These are phyloP conservation scores for Sesia apiformis DNA, from an alignment of 2,888 invertebrate genomes.

Conservation along the genomic window DNA sequence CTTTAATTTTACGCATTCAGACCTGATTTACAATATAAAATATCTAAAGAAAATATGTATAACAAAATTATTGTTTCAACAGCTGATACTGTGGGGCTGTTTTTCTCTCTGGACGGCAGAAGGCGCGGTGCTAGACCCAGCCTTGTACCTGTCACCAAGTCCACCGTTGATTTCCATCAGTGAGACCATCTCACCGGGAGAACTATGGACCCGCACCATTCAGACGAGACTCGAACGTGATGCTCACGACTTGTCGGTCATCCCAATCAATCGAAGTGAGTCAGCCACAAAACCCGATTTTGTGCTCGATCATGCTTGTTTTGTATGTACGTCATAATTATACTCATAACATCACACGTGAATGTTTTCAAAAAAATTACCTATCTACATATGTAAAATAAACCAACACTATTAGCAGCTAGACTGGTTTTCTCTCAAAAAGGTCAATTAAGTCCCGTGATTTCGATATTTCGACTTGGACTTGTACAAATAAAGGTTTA, in stretches of 20 bases:
- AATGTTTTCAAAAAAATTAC: too few relatives aligned
- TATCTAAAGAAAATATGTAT: not conserved
- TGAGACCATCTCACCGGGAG: constrained; percentile 14
- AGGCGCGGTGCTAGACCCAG: constrained; percentile 44
- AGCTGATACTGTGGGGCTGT: constrained; percentile 9
- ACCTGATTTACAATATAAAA: too few relatives aligned
- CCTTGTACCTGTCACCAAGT: constrained; percentile 48
- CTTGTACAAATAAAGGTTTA: too few relatives aligned
- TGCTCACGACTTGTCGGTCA: not conserved
- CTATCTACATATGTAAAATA: too few relatives aligned
- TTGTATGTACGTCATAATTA: too few relatives aligned
- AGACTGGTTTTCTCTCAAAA: too few relatives aligned
- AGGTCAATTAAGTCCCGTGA: too few relatives aligned
- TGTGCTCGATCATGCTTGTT: too few relatives aligned
- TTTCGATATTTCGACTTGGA: too few relatives aligned
- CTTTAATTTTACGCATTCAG: too few relatives aligned
- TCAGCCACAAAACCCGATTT: not conserved
- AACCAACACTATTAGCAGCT: too few relatives aligned
- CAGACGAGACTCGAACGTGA: constrained; percentile 3
- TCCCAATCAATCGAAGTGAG: not conserved
- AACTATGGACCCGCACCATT: constrained; percentile 25
- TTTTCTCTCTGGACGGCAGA: constrained; percentile 14
- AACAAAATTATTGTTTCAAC: constrained; percentile 4
- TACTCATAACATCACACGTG: too few relatives aligned
- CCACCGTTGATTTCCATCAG: constrained; percentile 35